Evolutionary conservation across 2,888 invertebrate genomes (phyloP), one percentile per base, ranked within the genome.

Genomic region (Himalopsyche japonica): DNA sequence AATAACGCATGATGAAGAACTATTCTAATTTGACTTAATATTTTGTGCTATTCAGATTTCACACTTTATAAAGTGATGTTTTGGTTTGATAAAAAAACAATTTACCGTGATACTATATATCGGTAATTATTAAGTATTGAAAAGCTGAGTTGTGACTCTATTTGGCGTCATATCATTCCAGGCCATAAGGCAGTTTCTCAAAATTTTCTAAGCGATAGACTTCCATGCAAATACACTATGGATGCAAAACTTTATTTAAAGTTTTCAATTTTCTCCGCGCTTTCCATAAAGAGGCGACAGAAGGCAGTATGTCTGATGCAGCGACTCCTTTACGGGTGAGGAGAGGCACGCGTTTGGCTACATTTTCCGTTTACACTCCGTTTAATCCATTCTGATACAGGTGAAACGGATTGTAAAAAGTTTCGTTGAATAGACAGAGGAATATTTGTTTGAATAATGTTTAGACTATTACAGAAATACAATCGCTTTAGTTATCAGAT

Each of bases 311-410:
- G 80, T 81, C 76, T 57, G 84, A 84, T 80, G 84, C 84, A 84
- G 84, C 76, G 47, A 80, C 80, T 48, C 34, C 77, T 76, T 48
- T 80, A 81, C 80, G 57, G 76, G 70, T 80, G 84, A 84, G 18
- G 70, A 77, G 43, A 76, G 37, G 57, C 83, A 79, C 34, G 76
- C 76, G n/a, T 76, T 47, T 76, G 81, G 34, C 83, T 81, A 77
- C 77, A 48, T 76, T 83, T 79, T 64, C 82, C 79, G 47, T 84
- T 86, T 84, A 86, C 85, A 80, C 85, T 79, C 84, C 84, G 85
- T 86, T 85, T 81, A 85, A 81, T 85, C 79, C 79, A 77, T 82
- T 82, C 48, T 77, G 49, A 82, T 82, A 77, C 82, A 82, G 82
- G 82, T 82, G 49, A 77, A 82, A 81, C 76, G 77, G 82, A 48